These are phyloP conservation scores for Enteromius fasciolatus DNA, from an alignment of 2,797 vertebrate genomes.

Conservation along the genomic window DNA sequence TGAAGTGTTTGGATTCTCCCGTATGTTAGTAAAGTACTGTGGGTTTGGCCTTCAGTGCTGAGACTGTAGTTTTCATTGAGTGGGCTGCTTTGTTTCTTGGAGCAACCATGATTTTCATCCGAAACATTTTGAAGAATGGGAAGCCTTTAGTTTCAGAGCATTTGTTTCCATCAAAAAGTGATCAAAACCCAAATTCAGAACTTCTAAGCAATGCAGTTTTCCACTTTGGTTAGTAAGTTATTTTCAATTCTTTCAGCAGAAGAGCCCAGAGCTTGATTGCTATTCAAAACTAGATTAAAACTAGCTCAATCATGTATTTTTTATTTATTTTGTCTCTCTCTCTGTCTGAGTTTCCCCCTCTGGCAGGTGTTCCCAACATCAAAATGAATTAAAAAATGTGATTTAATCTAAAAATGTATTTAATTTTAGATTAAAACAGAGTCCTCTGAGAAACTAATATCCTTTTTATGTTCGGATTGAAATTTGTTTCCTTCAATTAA, in stretches of 20 bases:
- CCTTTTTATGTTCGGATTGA: neutral
- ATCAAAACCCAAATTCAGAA: neutral
- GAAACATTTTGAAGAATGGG: constrained; percentile 17
- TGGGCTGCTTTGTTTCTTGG: constrained; percentile 10
- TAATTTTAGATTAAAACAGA: neutral
- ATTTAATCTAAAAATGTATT: too few relatives aligned
- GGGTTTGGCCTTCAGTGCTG: constrained; percentile 13
- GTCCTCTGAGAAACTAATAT: neutral
- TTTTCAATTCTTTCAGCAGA: neutral
- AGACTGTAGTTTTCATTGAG: neutral
- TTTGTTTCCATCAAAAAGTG: neutral
- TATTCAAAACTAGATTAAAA: neutral
- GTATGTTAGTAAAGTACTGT: neutral
- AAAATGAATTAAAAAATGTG: neutral
- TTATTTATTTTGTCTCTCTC: neutral
- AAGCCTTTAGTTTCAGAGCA: neutral
- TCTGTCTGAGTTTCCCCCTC: neutral
- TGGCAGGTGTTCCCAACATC: neutral
- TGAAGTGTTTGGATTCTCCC: neutral
- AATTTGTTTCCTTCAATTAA: neutral
- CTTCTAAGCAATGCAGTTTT: neutral
- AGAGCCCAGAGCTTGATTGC: neutral
- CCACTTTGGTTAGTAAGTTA: neutral
- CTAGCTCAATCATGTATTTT: neutral
- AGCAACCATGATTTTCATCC: neutral